Base-by-base conservation (phyloP, 2,888 invertebrate species). In the Drepana falcataria region DNA sequence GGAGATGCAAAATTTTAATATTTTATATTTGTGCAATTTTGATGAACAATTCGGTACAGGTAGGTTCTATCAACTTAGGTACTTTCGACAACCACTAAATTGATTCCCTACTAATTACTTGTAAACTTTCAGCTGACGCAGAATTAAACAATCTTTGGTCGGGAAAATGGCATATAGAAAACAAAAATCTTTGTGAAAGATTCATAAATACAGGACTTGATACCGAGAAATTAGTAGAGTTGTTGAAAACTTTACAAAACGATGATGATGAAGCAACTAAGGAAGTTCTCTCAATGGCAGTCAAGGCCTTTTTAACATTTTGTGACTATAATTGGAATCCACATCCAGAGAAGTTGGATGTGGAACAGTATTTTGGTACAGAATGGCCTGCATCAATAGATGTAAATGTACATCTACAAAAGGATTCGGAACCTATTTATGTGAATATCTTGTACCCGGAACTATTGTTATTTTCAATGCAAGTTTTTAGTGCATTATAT, bases 291-390 rank as follows among this genome's bases (percentile, higher is more conserved):
- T 75, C 87, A 53, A 79, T 93, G 53, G 95, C 94, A 2, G 90
- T 96, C 33, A 92, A 94, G 47, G 92, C 94, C 63, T 84, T 96
- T 37, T 87, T 95, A 52, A 91, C 92, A 35, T 98, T 97, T 83
- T 92, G 96, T 54, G 95, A 96, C 78, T 92, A 92, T 53, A 98
- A 98, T 83, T 97, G 96, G 93, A 94, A 95, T 52, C 95, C 97
- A 0, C 96, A 96, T 2, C 82, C 91, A 48, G 75, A 92, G 37
- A 77, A 86, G 44, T 72, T 89, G 0, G 71, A 81, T 49, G 68
- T 91, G 51, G 75, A 81, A 9, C 72, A 88, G 44, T 91, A 90
- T 65, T 73, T 92, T 33, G 81, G 82, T 6, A 59, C 63, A 1
- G 77, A 85, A 47, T 89, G 87, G 81, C 91, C 93, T 3, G 79